Evolutionary conservation across 2,888 invertebrate genomes (phyloP).

Genomic region (Drosophila planitibia): DNA sequence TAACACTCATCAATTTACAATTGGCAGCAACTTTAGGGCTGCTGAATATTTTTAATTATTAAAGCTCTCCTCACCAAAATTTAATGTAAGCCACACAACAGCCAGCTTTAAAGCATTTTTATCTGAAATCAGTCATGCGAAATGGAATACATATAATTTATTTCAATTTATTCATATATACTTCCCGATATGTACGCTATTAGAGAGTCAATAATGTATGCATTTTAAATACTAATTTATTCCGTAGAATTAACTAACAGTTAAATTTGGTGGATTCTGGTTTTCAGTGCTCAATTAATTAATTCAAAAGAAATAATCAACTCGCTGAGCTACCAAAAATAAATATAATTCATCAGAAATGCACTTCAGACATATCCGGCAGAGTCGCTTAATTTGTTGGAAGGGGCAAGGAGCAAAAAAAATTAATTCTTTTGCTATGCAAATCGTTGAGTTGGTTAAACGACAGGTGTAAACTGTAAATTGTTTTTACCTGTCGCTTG

Average conservation of each 20-base stretch:
- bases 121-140: neutral
- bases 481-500: slow-evolving; percentile 33
- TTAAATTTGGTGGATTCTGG: neutral
- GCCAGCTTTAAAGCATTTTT: neutral
- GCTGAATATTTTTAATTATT: neutral
- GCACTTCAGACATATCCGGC: slow-evolving; percentile 29
- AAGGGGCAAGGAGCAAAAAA: slow-evolving; percentile 12
- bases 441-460: slow-evolving; percentile 37
- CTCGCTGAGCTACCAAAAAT: neutral
- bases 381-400: slow-evolving; percentile 5
- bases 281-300: neutral
- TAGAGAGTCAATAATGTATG: neutral
- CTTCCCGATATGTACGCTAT: neutral
- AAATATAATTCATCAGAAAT: slow-evolving; percentile 9
- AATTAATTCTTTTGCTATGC: slow-evolving; percentile 41
- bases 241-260: neutral
- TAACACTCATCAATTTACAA: neutral
- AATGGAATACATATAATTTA: neutral
- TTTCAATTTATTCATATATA: neutral
- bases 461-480: slow-evolving; percentile 53
- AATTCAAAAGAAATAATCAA: neutral
- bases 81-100: neutral
- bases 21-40: neutral
- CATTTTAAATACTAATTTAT: neutral
- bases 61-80: neutral